These are phyloP conservation scores for Zootermopsis nevadensis DNA, from an alignment of 2,888 invertebrate species.

Conservation along the genomic window DNA sequence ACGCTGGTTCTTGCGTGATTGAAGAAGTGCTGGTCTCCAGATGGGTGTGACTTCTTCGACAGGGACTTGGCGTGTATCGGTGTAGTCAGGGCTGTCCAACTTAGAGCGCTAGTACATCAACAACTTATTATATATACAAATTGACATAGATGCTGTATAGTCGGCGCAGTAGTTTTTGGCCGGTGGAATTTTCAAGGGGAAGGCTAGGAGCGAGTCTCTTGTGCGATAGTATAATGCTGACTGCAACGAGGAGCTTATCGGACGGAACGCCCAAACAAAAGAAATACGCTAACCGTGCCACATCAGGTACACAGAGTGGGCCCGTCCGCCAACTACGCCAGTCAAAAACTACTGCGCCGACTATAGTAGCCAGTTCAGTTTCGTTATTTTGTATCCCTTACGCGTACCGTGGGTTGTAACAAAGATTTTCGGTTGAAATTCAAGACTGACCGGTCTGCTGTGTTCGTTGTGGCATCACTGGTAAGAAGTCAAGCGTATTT, in stretches of 20 bases:
- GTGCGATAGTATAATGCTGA: too few relatives aligned
- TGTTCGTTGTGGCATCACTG: neutral
- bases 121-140: neutral
- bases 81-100: slow-evolving; percentile 21
- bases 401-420: neutral
- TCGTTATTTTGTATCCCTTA: neutral
- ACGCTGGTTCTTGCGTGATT: slow-evolving; percentile 19
- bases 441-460: neutral
- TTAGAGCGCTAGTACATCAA: neutral
- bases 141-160: neutral
- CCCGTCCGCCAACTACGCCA: too few relatives aligned
- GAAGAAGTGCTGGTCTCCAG: slow-evolving; percentile 12
- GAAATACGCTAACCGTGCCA: too few relatives aligned
- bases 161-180: too few relatives aligned
- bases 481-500: neutral
- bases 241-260: too few relatives aligned
- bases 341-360: too few relatives aligned
- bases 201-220: too few relatives aligned
- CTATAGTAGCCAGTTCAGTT: neutral
- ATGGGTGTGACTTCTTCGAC: slow-evolving; percentile 29
- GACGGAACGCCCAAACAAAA: too few relatives aligned
- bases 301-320: too few relatives aligned
- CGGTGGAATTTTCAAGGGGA: too few relatives aligned
- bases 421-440: slow-evolving; percentile 16
- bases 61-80: neutral